Base-by-base conservation (phyloP, 2,113 vertebrate species). In the Siniperca knerii region DNA sequence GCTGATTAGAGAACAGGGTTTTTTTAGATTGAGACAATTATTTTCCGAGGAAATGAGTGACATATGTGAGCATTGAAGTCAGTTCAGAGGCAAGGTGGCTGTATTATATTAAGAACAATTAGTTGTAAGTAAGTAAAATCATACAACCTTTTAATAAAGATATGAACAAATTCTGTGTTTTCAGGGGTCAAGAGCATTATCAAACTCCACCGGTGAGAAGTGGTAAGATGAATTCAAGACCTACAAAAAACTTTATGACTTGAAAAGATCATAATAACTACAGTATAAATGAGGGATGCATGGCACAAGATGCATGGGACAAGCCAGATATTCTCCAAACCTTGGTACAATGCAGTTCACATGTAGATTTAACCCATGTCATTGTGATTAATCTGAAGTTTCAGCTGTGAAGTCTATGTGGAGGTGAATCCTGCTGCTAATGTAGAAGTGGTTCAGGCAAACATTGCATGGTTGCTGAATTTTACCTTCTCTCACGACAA, bases 371-470 rank as follows among this genome's bases (percentile, higher is more conserved):
- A 35, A 60, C 10, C 1, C n/a, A 20, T 54, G 7, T 25, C 11
- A 13, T 60, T 20, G 18, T 72, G 44, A 10, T 87, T 58, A 37
- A 52, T 68, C 8, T 4, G 13, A 57, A 95, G 95, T 83, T 94
- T 94, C 87, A 79, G 1, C 25, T 77, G 82, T 79, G 74, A 90
- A 71, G 89, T 92, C 25, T 52, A 86, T 57, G 89, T 95, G 67
- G 76, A 35, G 0, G 90, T 94, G 74, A 74, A 64, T 21, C 95
- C 95, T 60, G 83, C 81, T 42, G 75, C 57, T 12, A 55, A 89
- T 23, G 93, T 95, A 2, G 60, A 83, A 61, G 58, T 54, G 37
- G 90, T 92, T 21, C 93, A 95, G 77, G 33, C 15, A 7, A 20
- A 83, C 23, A 79, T 95, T 7, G 44, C 75, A 18, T 42, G 8